These are phyloP conservation scores for Spodoptera picta DNA, from an alignment of 2,888 invertebrate genomes.

Conservation along the genomic window DNA sequence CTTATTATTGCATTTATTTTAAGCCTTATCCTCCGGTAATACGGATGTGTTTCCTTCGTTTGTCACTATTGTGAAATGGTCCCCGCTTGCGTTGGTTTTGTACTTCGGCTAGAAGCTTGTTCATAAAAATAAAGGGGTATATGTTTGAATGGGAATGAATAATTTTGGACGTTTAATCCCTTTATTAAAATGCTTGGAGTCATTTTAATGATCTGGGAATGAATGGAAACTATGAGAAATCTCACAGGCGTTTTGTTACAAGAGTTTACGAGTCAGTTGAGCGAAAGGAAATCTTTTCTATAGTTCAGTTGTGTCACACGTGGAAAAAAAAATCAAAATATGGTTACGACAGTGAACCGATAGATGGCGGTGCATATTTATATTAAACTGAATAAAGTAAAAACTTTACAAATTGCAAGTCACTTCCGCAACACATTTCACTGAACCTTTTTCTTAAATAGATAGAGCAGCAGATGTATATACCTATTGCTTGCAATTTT, in stretches of 20 bases:
- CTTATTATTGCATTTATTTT: slow-evolving; percentile 40
- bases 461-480: no score
- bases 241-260: slow-evolving; percentile 21
- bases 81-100: slow-evolving; percentile 74
- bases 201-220: slow-evolving; percentile 61
- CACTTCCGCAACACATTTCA: no score
- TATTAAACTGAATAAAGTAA: no score
- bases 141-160: slow-evolving; percentile 64
- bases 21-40: slow-evolving; percentile 40
- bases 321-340: neutral
- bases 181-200: slow-evolving; percentile 54
- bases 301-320: neutral
- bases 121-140: slow-evolving; percentile 77
- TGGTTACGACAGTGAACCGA: no score
- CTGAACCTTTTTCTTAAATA: no score
- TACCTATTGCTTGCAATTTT: no score
- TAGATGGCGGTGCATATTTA: no score
- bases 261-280: slow-evolving; percentile 9
- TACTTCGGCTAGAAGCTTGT: slow-evolving; percentile 74
- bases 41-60: slow-evolving; percentile 51
- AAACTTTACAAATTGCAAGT: no score
- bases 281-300: slow-evolving; percentile 1
- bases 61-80: slow-evolving; percentile 20
- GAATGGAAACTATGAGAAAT: slow-evolving; percentile 27
- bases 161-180: slow-evolving; percentile 57